Base-by-base conservation (phyloP, 2,113 vertebrate species). In the Caloenas nicobarica region DNA sequence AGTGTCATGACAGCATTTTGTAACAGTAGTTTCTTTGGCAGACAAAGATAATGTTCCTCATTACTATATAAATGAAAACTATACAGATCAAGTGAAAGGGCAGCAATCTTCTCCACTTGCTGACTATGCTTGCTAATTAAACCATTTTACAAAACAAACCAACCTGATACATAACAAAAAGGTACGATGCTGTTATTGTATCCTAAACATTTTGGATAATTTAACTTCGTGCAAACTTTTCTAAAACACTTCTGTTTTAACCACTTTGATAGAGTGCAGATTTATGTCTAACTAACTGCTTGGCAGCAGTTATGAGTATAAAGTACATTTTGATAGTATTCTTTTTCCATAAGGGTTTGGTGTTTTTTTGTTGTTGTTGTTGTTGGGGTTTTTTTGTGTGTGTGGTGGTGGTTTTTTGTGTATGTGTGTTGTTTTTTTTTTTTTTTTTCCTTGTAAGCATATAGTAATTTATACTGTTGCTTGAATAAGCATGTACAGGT, bases 111-210 rank as follows among this genome's bases (percentile, higher is more conserved):
- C 31, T 53, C 22, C 3, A 1, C 10, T 71, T 81, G 13, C 33
- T 83, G 12, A 19, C 38, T 53, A 17, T 8, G 38, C 16, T 10
- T 19, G 2, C 42, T 87, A 38, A n/a, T 53, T 71, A 60, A 88
- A 14, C 25, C 7, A 8, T 28, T 38, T 34, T 16, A 72, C 80
- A 89, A 31, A 14, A 1, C 9, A 14, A 79, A 19, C 25, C 7
- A 57, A 24, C 7, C 8, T 23, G 31, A 33, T 16, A 13, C 0
- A 0, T 36, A 53, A 29, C 19, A 54, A 25, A 86, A 54, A 34
- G 2, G 5, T 31, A 8, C 16, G 13, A 65, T 84, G 6, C 26
- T 54, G 10, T 51, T 68, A 18, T 7, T 31, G 11, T 44, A 34
- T 81, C n/a, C 24, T 53, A 65, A 61, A n/a, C 4, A 1, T 23